A percentile compares a stretch with the other conserved stretches of the same genome.
Evolutionary conservation across 2,888 invertebrate species (phyloP).

Genomic region (Drosophila pegasa): DNA sequence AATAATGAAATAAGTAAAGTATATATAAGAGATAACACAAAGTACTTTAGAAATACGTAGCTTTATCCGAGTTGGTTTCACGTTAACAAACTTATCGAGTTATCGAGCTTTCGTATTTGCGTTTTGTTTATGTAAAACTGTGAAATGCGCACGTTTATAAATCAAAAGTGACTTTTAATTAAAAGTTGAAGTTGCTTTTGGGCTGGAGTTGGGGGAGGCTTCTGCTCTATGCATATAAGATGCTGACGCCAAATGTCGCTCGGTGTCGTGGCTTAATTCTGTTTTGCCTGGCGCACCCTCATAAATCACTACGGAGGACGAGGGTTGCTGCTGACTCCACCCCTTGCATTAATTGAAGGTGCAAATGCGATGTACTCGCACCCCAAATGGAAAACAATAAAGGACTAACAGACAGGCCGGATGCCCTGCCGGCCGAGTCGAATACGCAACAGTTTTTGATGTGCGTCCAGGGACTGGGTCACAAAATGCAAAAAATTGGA

Average conservation of each 20-base stretch:
- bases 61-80: constrained; percentile 10
- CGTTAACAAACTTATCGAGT: constrained; percentile 38
- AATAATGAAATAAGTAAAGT: background rate
- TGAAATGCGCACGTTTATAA: constrained; percentile 70
- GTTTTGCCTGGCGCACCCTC: constrained; percentile 77
- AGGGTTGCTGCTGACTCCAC: constrained; percentile 26
- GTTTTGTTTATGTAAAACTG: constrained; percentile 57
- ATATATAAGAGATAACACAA: background rate
- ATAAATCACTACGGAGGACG: constrained; percentile 72
- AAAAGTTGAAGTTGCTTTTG: constrained; percentile 67
- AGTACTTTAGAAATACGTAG: background rate
- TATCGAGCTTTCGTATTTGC: constrained; percentile 19
- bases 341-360: constrained; percentile 75
- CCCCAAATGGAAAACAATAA: constrained; percentile 76
- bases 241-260: constrained; percentile 78
- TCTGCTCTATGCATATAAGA: constrained; percentile 57
- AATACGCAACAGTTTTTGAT: constrained; percentile 80
- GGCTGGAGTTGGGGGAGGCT: constrained; percentile 21
- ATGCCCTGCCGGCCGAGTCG: constrained; percentile 46
- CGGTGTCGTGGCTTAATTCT: constrained; percentile 77
- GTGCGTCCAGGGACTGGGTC: constrained; percentile 65
- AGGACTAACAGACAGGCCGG: constrained; percentile 49
- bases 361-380: constrained; percentile 78
- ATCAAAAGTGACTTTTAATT: constrained; percentile 82
- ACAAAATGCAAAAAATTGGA: constrained; percentile 1